A percentile compares a stretch with the other conserved stretches of the same genome.
Evolutionary conservation across 1,140 invertebrate species (phyloP).

Genomic region (Dreissena rostriformis): DNA sequence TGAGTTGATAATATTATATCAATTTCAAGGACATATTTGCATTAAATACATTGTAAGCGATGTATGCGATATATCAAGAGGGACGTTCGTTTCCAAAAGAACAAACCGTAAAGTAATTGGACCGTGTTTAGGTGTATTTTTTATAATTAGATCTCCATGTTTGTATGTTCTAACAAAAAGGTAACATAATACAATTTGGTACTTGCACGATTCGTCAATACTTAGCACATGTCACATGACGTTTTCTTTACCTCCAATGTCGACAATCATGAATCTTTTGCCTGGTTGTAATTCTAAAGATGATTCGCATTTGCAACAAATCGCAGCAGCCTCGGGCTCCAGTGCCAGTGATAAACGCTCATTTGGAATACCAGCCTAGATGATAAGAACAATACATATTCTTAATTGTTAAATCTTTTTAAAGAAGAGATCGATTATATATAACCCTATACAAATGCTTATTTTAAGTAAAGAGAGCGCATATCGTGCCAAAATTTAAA

Average conservation of each 20-base stretch:
- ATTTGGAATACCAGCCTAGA: constrained; percentile 28
- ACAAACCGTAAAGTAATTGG: too few relatives aligned
- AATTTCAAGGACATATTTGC: too few relatives aligned
- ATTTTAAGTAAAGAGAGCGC: neutral
- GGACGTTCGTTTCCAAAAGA: too few relatives aligned
- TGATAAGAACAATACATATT: neutral
- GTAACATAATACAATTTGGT: neutral
- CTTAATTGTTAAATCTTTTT: too few relatives aligned
- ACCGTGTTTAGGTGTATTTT: too few relatives aligned
- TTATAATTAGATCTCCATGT: too few relatives aligned
- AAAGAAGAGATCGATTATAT: too few relatives aligned
- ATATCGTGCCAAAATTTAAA: neutral
- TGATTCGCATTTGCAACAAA: constrained; percentile 26
- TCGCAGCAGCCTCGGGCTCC: constrained; percentile 32
- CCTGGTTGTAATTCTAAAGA: constrained; percentile 7
- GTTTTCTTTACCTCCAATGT: constrained; percentile 32
- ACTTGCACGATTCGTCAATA: neutral
- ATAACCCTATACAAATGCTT: neutral
- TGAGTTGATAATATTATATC: too few relatives aligned
- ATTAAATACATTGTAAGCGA: too few relatives aligned
- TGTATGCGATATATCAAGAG: too few relatives aligned
- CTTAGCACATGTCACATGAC: neutral
- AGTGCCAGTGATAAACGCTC: constrained; percentile 23
- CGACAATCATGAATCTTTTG: constrained; percentile 19
- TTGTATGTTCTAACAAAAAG: neutral